Conservation (phyloP, 2,797 vertebrate species). For the Chaenodraco wilsoni region DNA sequence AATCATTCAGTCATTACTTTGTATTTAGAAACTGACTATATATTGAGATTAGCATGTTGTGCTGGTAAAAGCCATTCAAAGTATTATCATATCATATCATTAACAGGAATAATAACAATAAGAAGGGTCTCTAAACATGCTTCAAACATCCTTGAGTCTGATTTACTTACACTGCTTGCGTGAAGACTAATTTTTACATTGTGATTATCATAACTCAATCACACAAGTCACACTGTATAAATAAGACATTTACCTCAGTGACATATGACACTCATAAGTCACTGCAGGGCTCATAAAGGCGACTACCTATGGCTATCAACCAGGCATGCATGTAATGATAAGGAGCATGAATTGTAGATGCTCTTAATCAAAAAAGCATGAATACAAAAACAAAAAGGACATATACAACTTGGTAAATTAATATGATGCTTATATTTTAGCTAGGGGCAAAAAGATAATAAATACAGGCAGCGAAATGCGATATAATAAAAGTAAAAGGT, state of each 20-base stretch:
- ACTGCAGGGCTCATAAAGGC: slow-evolving; percentile 22
- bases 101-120: slow-evolving; percentile 9
- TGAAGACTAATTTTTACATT: background rate
- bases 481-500: background rate
- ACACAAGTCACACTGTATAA: background rate
- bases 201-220: slow-evolving; percentile 34
- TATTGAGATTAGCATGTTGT: slow-evolving; percentile 2
- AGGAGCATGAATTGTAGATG: background rate
- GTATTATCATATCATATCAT: background rate
- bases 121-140: background rate
- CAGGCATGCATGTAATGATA: slow-evolving; percentile 3
- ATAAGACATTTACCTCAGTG: slow-evolving; percentile 24
- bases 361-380: slow-evolving; percentile 6
- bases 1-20: slow-evolving; percentile 35
- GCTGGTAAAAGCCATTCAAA: slow-evolving; percentile 16
- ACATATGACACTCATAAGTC: slow-evolving; percentile 27
- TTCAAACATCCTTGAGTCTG: background rate
- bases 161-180: slow-evolving; percentile 12
- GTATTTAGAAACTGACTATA: slow-evolving; percentile 33
- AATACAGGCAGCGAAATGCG: background rate
- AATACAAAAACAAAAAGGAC: background rate
- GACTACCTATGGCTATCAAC: background rate
- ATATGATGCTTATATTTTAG: background rate
- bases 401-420: background rate
- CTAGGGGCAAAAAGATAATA: background rate